Conservation (phyloP, 2,113 vertebrate genomes). For the Oreocharis arfaki region DNA sequence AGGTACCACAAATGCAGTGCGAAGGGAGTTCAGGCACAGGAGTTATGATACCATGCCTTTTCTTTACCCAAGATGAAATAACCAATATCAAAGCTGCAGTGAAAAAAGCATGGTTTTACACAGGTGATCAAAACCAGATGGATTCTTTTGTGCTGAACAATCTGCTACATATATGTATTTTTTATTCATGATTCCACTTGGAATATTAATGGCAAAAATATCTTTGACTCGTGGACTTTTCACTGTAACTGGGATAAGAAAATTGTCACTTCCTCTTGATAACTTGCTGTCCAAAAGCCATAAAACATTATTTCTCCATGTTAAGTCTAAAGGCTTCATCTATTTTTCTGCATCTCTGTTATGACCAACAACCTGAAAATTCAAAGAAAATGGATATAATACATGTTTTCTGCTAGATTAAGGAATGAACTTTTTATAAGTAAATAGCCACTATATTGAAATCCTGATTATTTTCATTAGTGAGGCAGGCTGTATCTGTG, state of each 20-base stretch:
- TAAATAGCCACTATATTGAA: neutral
- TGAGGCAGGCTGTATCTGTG: neutral
- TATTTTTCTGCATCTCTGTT: neutral
- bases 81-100: neutral
- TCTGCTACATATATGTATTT: neutral
- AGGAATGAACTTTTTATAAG: neutral
- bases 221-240: neutral
- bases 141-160: neutral
- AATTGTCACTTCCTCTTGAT: neutral
- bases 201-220: neutral
- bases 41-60: neutral
- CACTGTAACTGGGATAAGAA: neutral
- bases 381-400: neutral
- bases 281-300: neutral
- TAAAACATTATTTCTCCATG: neutral
- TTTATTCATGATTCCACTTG: neutral
- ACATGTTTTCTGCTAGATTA: neutral
- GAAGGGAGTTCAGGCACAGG: neutral
- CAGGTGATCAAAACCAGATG: neutral
- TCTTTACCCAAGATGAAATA: neutral
- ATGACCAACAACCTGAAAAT: conserved; percentile 4
- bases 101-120: neutral
- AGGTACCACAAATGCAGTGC: neutral
- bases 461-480: neutral
- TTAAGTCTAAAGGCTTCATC: neutral